Conservation (phyloP, 2,113 vertebrate species). For the Callorhinus ursinus region DNA sequence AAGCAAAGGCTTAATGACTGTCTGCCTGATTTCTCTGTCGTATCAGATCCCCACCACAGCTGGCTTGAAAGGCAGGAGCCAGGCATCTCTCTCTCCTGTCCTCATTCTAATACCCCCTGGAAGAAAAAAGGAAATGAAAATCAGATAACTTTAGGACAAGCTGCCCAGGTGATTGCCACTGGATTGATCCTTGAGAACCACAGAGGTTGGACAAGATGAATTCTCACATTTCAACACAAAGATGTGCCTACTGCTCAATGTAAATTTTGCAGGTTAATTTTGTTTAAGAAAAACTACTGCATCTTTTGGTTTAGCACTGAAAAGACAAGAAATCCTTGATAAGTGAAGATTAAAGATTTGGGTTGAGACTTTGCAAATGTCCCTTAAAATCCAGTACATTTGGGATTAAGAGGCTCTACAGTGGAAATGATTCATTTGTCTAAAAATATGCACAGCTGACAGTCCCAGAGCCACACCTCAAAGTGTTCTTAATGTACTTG, state of each 20-base stretch:
- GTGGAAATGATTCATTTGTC: background rate
- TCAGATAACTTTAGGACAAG: background rate
- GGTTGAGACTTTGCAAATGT: background rate
- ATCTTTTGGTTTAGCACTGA: background rate
- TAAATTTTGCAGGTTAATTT: background rate
- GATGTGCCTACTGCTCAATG: background rate
- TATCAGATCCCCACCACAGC: background rate
- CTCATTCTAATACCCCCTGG: background rate
- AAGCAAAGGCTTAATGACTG: constrained; percentile 18
- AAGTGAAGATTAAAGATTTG: background rate
- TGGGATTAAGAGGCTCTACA: background rate
- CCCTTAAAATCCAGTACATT: background rate
- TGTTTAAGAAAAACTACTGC: background rate
- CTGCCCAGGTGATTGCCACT: background rate
- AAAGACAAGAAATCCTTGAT: constrained; percentile 31
- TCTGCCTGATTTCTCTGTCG: background rate
- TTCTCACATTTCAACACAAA: background rate
- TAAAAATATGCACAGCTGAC: background rate
- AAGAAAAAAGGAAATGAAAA: background rate
- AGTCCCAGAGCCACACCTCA: background rate
- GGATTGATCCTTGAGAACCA: background rate
- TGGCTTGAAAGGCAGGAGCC: background rate
- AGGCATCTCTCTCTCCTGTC: background rate
- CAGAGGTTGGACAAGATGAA: background rate
- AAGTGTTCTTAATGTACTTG: background rate